A percentile compares a stretch with the other conserved stretches of the same genome.
phyloP scores from a whole-genome alignment of 2,797 vertebrate genomes.

The Ptychobarbus kaznakovi region DNA sequence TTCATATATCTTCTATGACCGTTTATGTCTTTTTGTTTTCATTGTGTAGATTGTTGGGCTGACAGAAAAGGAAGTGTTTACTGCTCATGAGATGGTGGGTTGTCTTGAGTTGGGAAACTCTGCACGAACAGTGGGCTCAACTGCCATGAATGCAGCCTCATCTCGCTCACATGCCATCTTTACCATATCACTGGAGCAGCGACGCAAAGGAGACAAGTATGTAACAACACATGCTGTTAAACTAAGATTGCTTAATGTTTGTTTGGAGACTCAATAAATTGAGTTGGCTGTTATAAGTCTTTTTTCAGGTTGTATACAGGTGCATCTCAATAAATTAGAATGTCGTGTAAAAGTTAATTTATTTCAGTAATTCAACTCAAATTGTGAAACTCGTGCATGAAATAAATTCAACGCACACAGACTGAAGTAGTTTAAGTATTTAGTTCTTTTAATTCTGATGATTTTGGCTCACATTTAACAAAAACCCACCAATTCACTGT shows the following conservation, averaged over 20 bases:
- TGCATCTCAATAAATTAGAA: too few relatives aligned
- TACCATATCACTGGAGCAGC: constrained; percentile 92
- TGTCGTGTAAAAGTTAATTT: too few relatives aligned
- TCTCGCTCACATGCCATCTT: constrained; percentile 97
- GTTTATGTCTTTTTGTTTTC: constrained; percentile 1
- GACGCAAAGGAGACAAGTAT: constrained; percentile 87
- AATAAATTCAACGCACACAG: too few relatives aligned
- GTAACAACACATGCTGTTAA: constrained; percentile 55
- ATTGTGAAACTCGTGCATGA: too few relatives aligned
- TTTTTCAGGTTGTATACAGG: neutral
- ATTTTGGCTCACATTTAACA: too few relatives aligned
- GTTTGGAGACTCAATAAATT: neutral
- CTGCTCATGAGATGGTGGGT: constrained; percentile 83
- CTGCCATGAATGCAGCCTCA: constrained; percentile 95
- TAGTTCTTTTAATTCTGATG: too few relatives aligned
- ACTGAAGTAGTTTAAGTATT: too few relatives aligned
- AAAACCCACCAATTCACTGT: too few relatives aligned
- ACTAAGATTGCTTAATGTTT: neutral
- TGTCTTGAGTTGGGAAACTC: constrained; percentile 94
- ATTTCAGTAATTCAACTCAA: too few relatives aligned
- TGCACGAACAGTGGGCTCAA: constrained; percentile 90
- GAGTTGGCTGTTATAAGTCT: neutral
- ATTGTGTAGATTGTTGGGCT: constrained; percentile 88
- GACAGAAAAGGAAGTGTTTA: constrained; percentile 83
- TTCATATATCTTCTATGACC: neutral